Conservation (phyloP, 2,113 vertebrate genomes). For the Uria aalge region DNA sequence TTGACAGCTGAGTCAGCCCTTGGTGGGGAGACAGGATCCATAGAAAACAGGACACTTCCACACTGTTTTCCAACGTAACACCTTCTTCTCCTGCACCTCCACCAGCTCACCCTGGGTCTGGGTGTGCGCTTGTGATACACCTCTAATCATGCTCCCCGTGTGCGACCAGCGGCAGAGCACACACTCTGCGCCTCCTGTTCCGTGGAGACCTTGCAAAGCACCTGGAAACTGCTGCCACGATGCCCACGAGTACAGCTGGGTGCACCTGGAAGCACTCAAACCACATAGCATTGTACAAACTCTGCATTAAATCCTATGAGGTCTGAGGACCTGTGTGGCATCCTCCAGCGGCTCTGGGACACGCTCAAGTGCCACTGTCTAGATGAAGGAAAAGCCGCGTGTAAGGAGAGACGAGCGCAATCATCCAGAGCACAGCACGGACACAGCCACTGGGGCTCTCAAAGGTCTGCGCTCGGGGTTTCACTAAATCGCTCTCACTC, state of each 20-base stretch:
- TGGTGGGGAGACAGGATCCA: neutral
- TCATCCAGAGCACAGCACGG: fast-evolving
- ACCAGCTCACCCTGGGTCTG: neutral
- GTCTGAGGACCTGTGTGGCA: too few relatives aligned
- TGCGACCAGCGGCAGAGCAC: neutral
- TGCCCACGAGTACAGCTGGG: fast-evolving
- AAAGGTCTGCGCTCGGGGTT: fast-evolving
- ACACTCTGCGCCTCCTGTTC: neutral
- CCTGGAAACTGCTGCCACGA: fast-evolving
- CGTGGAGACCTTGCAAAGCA: neutral
- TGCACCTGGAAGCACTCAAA: fast-evolving
- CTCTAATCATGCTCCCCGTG: neutral
- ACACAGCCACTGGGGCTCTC: neutral
- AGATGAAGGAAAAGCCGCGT: neutral
- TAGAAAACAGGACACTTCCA: fast-evolving
- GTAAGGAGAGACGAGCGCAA: fast-evolving
- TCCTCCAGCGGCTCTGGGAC: neutral
- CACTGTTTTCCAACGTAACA: fast-evolving
- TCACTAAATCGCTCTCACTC: neutral
- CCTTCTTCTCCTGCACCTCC: neutral
- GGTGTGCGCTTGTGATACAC: fast-evolving
- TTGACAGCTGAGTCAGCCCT: fast-evolving
- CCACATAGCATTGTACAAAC: fast-evolving
- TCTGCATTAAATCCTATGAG: neutral
- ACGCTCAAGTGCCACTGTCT: too few relatives aligned